Evolutionary conservation across 1,140 invertebrate species (phyloP).

Genomic region (Hylaeus volcanicus): DNA sequence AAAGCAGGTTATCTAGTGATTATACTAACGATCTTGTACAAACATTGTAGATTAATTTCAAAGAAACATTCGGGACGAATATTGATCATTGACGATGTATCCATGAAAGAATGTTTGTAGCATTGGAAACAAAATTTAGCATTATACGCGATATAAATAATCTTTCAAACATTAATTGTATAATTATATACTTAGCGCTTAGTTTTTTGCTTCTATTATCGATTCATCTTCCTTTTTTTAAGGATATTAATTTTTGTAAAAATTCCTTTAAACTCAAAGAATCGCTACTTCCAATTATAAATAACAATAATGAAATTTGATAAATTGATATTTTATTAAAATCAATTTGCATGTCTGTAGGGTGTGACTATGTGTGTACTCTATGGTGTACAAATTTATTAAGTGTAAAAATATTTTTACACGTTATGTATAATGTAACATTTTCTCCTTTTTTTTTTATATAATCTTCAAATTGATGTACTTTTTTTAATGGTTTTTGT

Average conservation of each 20-base stretch:
- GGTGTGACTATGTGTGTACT: not conserved
- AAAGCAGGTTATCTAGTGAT: not conserved
- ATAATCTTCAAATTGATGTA: not conserved
- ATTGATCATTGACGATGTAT: constrained; percentile 1
- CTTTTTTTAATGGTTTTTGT: too few relatives aligned
- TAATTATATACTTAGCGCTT: not conserved
- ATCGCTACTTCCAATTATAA: not conserved
- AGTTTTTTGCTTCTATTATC: not conserved
- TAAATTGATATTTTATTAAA: not conserved
- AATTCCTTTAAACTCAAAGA: not conserved
- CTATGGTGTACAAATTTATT: not conserved
- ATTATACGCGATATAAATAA: not conserved
- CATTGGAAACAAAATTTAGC: constrained; percentile 1
- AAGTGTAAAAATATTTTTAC: not conserved
- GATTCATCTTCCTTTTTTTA: not conserved
- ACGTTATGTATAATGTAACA: not conserved
- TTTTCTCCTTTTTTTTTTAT: not conserved
- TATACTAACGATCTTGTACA: not conserved
- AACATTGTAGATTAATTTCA: not conserved
- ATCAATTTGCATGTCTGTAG: not conserved
- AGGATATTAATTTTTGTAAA: not conserved
- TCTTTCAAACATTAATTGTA: not conserved
- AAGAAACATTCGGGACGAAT: not conserved
- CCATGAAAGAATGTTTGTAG: not conserved
- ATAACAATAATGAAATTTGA: not conserved